Evolutionary conservation across 2,113 vertebrate genomes (phyloP).

Genomic region (Excalfactoria chinensis): DNA sequence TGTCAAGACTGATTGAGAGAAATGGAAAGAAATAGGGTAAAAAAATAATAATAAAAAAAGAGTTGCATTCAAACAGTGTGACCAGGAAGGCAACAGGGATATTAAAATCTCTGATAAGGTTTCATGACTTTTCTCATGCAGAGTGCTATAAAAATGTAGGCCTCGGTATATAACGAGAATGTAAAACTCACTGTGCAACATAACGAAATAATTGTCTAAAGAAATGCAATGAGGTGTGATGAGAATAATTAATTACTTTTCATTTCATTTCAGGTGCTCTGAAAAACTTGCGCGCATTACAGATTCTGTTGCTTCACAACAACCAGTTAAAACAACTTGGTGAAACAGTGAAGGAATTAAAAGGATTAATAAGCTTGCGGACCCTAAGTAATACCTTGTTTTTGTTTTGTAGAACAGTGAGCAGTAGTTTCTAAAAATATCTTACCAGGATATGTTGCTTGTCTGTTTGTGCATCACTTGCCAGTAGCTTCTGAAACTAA

Average conservation of each 20-base stretch:
- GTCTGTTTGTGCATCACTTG: neutral
- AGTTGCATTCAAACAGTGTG: neutral
- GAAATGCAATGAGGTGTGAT: neutral
- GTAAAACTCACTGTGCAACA: neutral
- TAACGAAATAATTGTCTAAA: neutral
- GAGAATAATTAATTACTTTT: neutral
- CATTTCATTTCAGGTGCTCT: conserved; percentile 76
- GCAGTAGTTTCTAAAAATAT: neutral
- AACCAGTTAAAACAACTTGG: conserved; percentile 78
- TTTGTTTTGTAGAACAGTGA: neutral
- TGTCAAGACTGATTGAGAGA: neutral
- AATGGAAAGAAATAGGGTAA: neutral
- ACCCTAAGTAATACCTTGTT: conserved; percentile 76
- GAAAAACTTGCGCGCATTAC: conserved; percentile 68
- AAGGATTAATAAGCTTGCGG: conserved; percentile 76
- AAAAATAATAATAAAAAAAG: neutral
- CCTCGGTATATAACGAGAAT: neutral
- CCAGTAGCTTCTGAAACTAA: neutral
- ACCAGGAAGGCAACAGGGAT: neutral
- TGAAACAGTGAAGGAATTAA: conserved; percentile 78
- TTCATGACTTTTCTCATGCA: neutral
- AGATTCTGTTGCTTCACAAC: conserved; percentile 79
- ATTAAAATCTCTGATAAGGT: neutral
- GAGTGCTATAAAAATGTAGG: neutral
- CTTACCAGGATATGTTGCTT: neutral